phyloP scores from a whole-genome alignment of 2,113 vertebrate species.

The Jaculus jaculus region DNA sequence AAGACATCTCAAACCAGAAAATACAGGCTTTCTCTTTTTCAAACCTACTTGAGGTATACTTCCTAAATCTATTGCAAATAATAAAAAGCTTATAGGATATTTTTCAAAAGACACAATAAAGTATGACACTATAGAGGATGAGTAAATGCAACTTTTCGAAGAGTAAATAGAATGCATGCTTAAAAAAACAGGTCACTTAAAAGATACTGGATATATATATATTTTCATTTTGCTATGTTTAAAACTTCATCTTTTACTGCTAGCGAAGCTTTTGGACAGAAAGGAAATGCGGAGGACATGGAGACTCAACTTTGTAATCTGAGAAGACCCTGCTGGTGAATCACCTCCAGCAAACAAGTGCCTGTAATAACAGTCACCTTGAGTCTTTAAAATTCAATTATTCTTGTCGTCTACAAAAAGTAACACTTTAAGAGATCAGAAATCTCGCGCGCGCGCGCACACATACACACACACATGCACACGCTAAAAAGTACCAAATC shows the following conservation, averaged over 20 bases:
- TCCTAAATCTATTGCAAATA: slow-evolving; percentile 72
- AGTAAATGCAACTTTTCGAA: slow-evolving; percentile 66
- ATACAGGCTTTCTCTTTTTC: slow-evolving; percentile 61
- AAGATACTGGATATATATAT: slow-evolving; percentile 47
- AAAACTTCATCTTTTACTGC: slow-evolving; percentile 69
- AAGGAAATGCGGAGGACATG: slow-evolving; percentile 74
- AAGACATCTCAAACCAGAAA: slow-evolving; percentile 56
- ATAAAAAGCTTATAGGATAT: slow-evolving; percentile 62
- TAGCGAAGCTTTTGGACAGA: slow-evolving; percentile 64
- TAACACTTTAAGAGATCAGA: slow-evolving; percentile 78
- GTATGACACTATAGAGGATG: slow-evolving; percentile 50
- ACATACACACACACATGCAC: neutral
- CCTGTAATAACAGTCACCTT: slow-evolving; percentile 62
- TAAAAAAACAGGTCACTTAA: slow-evolving; percentile 65
- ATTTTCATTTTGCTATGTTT: slow-evolving; percentile 27
- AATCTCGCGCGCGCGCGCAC: slow-evolving; percentile 28
- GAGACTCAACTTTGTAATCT: slow-evolving; percentile 66
- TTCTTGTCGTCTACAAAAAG: slow-evolving; percentile 77
- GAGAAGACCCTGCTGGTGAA: slow-evolving; percentile 72
- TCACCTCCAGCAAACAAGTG: slow-evolving; percentile 68
- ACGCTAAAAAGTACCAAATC: slow-evolving; percentile 82
- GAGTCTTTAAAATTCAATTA: slow-evolving; percentile 77
- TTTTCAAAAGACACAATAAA: slow-evolving; percentile 56
- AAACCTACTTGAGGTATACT: slow-evolving; percentile 70
- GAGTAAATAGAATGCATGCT: slow-evolving; percentile 55